Conservation (phyloP, 2,113 vertebrate species). For the Tragelaphus imberbis region DNA sequence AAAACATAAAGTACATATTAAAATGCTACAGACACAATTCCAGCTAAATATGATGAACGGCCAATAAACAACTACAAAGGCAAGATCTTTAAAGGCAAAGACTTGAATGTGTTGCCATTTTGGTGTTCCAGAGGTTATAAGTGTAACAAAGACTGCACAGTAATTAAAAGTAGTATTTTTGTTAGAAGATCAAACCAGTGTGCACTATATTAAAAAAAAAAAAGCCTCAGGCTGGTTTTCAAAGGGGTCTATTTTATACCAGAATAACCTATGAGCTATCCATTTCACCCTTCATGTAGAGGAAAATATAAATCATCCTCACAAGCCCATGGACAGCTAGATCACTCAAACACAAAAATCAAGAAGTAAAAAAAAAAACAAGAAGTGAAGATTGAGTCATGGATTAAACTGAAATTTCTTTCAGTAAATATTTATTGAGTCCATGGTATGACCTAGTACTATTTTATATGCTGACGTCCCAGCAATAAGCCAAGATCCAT, state of each 20-base stretch:
- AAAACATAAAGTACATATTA: slow-evolving; percentile 42
- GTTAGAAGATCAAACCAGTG: slow-evolving; percentile 78
- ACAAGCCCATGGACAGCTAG: not conserved
- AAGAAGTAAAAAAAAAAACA: not conserved
- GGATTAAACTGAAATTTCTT: not conserved
- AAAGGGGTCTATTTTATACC: slow-evolving; percentile 73
- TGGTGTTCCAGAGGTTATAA: slow-evolving; percentile 63
- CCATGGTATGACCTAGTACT: not conserved
- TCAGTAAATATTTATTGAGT: not conserved
- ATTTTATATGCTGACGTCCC: not conserved
- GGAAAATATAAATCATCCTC: slow-evolving; percentile 31
- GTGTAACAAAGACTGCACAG: slow-evolving; percentile 42
- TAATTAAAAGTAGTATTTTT: slow-evolving; percentile 73
- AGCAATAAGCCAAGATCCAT: not conserved
- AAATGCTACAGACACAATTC: slow-evolving; percentile 54
- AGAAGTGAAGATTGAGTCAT: not conserved
- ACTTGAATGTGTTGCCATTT: slow-evolving; percentile 45
- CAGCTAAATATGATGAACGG: slow-evolving; percentile 46
- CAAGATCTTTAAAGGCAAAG: slow-evolving; percentile 68
- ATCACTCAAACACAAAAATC: not conserved
- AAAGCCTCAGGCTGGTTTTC: slow-evolving; percentile 74
- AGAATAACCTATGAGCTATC: slow-evolving; percentile 50
- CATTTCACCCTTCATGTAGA: slow-evolving; percentile 61
- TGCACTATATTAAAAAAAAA: slow-evolving; percentile 41
- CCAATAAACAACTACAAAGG: slow-evolving; percentile 37